These are phyloP conservation scores for Danaus chrysippus DNA, from an alignment of 2,888 invertebrate species.

Conservation along the genomic window DNA sequence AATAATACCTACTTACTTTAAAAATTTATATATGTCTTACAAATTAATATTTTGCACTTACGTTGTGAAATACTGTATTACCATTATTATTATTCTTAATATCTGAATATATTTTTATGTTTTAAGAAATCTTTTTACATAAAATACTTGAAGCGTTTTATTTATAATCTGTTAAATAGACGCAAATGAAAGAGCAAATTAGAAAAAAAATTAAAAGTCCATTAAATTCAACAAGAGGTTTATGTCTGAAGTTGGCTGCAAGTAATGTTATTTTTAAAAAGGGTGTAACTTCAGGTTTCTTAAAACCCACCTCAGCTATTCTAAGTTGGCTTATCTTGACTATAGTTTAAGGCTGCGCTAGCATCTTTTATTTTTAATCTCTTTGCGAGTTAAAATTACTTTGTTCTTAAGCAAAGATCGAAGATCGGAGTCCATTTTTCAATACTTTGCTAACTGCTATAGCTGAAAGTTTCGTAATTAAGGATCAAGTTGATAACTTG, in stretches of 20 bases:
- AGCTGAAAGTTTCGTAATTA: slow-evolving; percentile 60
- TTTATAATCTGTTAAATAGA: neutral
- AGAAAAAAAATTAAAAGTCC: slow-evolving; percentile 29
- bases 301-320: slow-evolving; percentile 52
- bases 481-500: slow-evolving; percentile 36
- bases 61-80: neutral
- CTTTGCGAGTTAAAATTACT: slow-evolving; percentile 36
- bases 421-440: slow-evolving; percentile 69
- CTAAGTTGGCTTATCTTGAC: slow-evolving; percentile 58
- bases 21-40: neutral
- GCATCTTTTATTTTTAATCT: slow-evolving; percentile 72
- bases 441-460: slow-evolving; percentile 63
- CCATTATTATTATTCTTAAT: neutral
- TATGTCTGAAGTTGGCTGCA: slow-evolving; percentile 28
- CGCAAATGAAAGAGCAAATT: slow-evolving; percentile 9
- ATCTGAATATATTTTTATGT: neutral
- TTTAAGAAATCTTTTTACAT: neutral
- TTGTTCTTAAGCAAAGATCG: slow-evolving; percentile 57
- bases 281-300: slow-evolving; percentile 55
- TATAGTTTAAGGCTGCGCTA: slow-evolving; percentile 61
- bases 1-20: neutral
- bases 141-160: too few relatives aligned
- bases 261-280: slow-evolving; percentile 48
- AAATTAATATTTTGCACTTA: neutral
- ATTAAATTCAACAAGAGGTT: slow-evolving; percentile 29